These are phyloP conservation scores for Physella acuta DNA, from an alignment of 1,140 invertebrate genomes.

Conservation along the genomic window DNA sequence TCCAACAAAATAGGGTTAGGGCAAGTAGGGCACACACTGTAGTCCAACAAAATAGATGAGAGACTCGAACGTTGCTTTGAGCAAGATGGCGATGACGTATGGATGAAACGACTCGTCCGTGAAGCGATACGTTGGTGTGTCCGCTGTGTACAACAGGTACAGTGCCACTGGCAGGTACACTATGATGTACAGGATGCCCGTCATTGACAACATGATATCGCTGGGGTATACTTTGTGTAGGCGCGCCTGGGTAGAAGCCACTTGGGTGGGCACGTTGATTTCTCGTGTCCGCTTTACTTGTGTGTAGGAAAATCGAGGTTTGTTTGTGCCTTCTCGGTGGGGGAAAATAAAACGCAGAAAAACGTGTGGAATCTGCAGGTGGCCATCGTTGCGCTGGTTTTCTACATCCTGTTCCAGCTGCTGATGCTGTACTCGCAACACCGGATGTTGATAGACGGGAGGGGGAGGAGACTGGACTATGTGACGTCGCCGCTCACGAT, in stretches of 20 bases:
- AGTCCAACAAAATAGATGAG: not conserved
- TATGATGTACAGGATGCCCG: not conserved
- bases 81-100: not conserved
- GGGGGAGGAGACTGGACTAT: conserved; percentile 7
- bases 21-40: not conserved
- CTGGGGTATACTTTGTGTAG: too few species aligned
- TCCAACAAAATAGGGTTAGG: too few species aligned
- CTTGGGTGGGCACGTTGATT: not conserved
- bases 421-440: not conserved
- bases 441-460: not conserved
- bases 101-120: not conserved
- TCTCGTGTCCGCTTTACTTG: not conserved
- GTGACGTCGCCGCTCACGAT: conserved; percentile 1
- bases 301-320: not conserved
- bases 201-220: not conserved
- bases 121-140: not conserved
- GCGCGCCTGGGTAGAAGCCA: too few species aligned
- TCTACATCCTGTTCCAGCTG: not conserved
- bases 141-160: not conserved
- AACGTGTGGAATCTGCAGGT: not conserved
- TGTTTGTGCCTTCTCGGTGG: not conserved
- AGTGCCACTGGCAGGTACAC: not conserved
- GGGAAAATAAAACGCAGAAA: not conserved
- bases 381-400: not conserved
- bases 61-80: not conserved